Base-by-base conservation (phyloP, 2,797 vertebrate species). In the Chaunax sp. region DNA sequence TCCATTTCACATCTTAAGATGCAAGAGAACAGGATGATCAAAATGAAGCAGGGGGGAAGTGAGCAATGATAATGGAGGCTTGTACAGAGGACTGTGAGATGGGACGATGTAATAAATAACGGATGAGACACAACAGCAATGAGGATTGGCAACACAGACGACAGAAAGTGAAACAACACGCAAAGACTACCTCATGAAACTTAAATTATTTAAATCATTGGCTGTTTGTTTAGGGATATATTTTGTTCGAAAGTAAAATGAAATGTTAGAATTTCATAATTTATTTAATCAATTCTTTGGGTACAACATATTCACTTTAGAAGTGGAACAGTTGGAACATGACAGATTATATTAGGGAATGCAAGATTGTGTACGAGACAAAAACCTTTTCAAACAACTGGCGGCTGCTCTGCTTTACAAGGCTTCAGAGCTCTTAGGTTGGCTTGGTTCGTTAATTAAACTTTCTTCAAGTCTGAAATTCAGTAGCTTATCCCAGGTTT, bases 1-100 rank as follows among this genome's bases (percentile, higher is more conserved):
- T 82, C 65, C 33, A 26, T 77, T 61, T 71, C 33, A 3, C 52
- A 73, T 78, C 64, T 74, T 53, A 41, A 65, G 25, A 80, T 61
- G 19, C 16, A 20, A 33, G 25, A 15, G 13, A 44, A 20, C 0
- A 0, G 46, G 28, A 25, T 63, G 26, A 72, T 63, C 10, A 38
- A n/a, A 74, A 47, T 58, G 22, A 33, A 63, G 35, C 38, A 14
- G 9, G 20, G 16, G 38, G 26, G 55, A 58, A 64, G 43, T 59
- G 52, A 79, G 26, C 61, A 30, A 56, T 56, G 18, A 38, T 60
- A 63, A 56, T 6, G 18, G 23, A 63, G 25, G 19, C 12, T 53
- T n/a, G n/a, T 64, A 26, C 9, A 54, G 30, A 49, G 28, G 28
- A 59, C 13, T 20, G 40, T 57, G 28, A 52, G 53, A 75, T 62